These are phyloP conservation scores for Megaceryle torquata DNA, from an alignment of 2,113 vertebrate species.

Conservation along the genomic window DNA sequence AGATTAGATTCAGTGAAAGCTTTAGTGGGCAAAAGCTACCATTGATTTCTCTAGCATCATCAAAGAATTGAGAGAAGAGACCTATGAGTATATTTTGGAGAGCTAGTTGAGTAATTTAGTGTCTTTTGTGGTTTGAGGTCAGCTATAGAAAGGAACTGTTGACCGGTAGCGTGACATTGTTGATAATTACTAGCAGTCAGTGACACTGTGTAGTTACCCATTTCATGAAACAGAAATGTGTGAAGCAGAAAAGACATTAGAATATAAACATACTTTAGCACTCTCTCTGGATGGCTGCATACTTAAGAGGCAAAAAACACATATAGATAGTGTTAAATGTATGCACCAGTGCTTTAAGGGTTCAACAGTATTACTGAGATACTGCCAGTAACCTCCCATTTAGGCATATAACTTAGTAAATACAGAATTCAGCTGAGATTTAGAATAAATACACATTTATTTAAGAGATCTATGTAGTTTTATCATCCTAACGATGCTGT, in stretches of 20 bases:
- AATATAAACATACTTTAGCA: background rate
- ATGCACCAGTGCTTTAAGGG: background rate
- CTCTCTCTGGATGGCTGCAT: background rate
- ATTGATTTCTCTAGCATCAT: background rate
- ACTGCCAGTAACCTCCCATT: background rate
- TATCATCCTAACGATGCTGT: background rate
- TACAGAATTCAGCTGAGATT: background rate
- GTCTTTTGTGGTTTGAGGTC: background rate
- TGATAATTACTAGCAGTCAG: background rate
- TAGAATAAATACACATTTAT: background rate
- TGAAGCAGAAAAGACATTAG: background rate
- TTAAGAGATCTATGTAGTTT: background rate
- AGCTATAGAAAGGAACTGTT: background rate
- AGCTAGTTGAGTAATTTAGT: background rate
- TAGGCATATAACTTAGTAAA: background rate
- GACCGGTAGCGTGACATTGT: background rate
- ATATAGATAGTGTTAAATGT: background rate
- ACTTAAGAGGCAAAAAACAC: background rate
- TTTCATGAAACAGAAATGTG: background rate
- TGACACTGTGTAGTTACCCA: background rate
- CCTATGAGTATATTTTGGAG: background rate
- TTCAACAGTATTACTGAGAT: background rate
- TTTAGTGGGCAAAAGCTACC: background rate
- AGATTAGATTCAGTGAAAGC: background rate
- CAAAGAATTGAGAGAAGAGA: background rate